phyloP scores from a whole-genome alignment of 1,140 invertebrate species.

The Monochamus saltuarius region DNA sequence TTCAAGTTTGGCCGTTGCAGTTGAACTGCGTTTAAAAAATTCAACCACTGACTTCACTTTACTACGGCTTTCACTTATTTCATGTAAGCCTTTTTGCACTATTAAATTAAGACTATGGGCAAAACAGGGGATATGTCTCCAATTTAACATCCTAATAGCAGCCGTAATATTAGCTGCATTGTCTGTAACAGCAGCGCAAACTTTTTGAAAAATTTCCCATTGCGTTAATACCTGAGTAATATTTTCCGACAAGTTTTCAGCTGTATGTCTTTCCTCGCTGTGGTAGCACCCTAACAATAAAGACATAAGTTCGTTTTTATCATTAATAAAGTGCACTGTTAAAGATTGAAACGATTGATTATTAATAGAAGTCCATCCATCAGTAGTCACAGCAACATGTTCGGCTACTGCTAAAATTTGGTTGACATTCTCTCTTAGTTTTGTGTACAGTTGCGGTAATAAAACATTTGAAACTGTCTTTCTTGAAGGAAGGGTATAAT shows the following conservation, averaged over 20 bases:
- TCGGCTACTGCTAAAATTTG: conserved; percentile 2
- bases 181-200: conserved; percentile 13
- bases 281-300: conserved; percentile 5
- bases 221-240: background rate
- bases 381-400: conserved; percentile 29
- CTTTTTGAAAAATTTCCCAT: conserved; percentile 16
- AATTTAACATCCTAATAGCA: background rate
- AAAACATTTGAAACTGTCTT: conserved; percentile 24
- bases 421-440: background rate
- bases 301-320: conserved; percentile 12
- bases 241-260: conserved; percentile 9
- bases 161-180: background rate
- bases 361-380: conserved; percentile 33
- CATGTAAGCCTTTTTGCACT: background rate
- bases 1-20: background rate
- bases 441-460: conserved; percentile 28
- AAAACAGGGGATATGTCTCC: background rate
- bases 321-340: conserved; percentile 34
- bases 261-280: conserved; percentile 19
- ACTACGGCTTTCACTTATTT: conserved; percentile 6
- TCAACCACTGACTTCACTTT: conserved; percentile 15
- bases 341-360: conserved; percentile 29
- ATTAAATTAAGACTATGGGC: conserved; percentile 2
- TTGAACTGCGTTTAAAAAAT: conserved; percentile 11
- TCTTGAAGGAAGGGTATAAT: conserved; percentile 29